Conservation (phyloP, 2,113 vertebrate genomes). For the Xyrauchen texanus region DNA sequence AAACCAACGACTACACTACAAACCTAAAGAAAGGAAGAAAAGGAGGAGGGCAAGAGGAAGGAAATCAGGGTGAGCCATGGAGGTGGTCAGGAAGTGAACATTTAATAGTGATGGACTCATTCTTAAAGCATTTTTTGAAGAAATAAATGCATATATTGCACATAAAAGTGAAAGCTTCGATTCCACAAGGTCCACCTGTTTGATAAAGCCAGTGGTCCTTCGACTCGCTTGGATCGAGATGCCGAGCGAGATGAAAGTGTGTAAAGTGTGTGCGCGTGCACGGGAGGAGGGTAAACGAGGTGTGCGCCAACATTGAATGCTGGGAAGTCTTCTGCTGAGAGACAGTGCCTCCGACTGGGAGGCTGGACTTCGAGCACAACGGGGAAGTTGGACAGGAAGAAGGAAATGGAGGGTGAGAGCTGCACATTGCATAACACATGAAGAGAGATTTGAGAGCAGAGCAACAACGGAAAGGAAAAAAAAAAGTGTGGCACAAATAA, state of each 20-base stretch:
- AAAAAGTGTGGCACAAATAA: constrained; percentile 86
- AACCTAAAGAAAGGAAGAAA: constrained; percentile 74
- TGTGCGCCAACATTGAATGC: constrained; percentile 46
- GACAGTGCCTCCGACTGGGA: constrained; percentile 64
- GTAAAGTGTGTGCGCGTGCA: constrained; percentile 33
- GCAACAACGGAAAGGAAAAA: constrained; percentile 63
- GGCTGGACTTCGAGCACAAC: constrained; percentile 69
- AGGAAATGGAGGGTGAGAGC: constrained; percentile 54
- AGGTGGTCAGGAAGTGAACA: constrained; percentile 77
- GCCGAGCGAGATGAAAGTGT: constrained; percentile 5
- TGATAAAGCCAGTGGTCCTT: constrained; percentile 66
- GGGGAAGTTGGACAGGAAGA: constrained; percentile 63
- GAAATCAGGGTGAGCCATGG: constrained; percentile 71
- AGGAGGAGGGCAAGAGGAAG: background rate
- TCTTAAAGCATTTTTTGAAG: constrained; percentile 86
- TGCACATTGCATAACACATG: constrained; percentile 69
- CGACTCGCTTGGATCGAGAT: background rate
- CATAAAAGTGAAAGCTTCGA: constrained; percentile 91
- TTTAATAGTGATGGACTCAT: constrained; percentile 80
- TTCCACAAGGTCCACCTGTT: constrained; percentile 83
- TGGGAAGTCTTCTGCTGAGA: constrained; percentile 69
- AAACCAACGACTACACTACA: constrained; percentile 85
- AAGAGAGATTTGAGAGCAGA: constrained; percentile 57
- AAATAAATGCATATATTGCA: constrained; percentile 95
- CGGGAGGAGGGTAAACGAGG: background rate